Percentiles rank a stretch among this genome's conserved stretches.
Conservation (phyloP, 2,888 invertebrate genomes). For the Epirrhoe tristata region DNA sequence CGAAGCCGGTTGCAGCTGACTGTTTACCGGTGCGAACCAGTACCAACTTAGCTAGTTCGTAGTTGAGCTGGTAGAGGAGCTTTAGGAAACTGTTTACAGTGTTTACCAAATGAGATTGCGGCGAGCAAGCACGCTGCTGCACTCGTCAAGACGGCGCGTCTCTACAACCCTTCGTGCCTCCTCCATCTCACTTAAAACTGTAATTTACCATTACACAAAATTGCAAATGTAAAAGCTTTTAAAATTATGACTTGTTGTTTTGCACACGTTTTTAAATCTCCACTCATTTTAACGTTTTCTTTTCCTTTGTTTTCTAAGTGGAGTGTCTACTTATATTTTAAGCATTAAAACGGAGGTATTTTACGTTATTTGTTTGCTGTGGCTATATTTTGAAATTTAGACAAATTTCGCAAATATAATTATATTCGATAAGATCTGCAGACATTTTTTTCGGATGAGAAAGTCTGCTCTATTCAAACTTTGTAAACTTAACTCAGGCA, state of each 20-base stretch:
- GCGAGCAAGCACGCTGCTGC: slow-evolving; percentile 20
- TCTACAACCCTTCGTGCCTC: slow-evolving; percentile 50
- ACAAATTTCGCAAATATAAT: too few species aligned
- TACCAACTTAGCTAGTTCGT: neutral
- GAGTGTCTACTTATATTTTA: neutral
- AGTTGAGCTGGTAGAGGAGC: neutral
- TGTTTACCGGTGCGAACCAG: slow-evolving; percentile 10
- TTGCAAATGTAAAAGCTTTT: slow-evolving; percentile 50
- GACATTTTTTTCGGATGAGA: too few species aligned
- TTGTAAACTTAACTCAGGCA: too few species aligned
- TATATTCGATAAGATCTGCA: too few species aligned
- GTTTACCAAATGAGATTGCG: neutral
- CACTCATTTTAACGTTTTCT: slow-evolving; percentile 37
- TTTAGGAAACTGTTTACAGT: slow-evolving; percentile 9
- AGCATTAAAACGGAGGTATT: neutral
- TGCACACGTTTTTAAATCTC: slow-evolving; percentile 45
- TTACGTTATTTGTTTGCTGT: neutral
- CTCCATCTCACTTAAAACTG: slow-evolving; percentile 57
- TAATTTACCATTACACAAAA: slow-evolving; percentile 52
- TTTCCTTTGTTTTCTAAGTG: slow-evolving; percentile 24
- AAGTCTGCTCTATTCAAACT: too few species aligned
- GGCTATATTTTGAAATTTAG: too few species aligned
- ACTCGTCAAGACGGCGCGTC: slow-evolving; percentile 36
- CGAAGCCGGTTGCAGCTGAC: slow-evolving; percentile 20
- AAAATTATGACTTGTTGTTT: slow-evolving; percentile 48